Conservation (phyloP, 2,113 vertebrate species). For the Choloepus hoffmanni region DNA sequence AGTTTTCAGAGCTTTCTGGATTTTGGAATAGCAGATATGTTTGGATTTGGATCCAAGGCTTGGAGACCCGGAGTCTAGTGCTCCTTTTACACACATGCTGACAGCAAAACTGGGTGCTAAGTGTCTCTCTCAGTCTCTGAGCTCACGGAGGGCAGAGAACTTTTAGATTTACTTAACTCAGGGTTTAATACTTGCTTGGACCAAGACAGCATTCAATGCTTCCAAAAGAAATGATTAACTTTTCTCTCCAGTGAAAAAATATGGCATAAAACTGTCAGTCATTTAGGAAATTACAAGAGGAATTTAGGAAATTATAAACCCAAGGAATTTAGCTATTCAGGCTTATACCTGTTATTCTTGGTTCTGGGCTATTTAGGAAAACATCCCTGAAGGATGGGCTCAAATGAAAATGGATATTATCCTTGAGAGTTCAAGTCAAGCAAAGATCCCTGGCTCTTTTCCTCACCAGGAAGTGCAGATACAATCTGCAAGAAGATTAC, state of each 20-base stretch:
- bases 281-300: neutral
- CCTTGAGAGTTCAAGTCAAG: neutral
- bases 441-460: neutral
- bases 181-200: neutral
- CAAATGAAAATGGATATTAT: constrained; percentile 16
- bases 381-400: neutral
- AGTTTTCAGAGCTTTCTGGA: constrained; percentile 9
- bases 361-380: constrained; percentile 24
- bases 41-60: neutral
- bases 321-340: neutral
- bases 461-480: neutral
- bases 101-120: too few species aligned
- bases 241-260: constrained; percentile 40
- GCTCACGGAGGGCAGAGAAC: neutral
- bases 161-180: neutral
- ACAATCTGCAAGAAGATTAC: neutral
- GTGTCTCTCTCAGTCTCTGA: neutral
- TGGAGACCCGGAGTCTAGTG: neutral
- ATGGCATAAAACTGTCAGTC: neutral
- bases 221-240: neutral
- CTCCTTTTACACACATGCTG: neutral
- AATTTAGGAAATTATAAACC: neutral
- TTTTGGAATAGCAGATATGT: neutral
- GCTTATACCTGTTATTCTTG: neutral
- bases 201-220: neutral